Base-by-base conservation (phyloP, 2,113 vertebrate genomes). In the Cephalopholis sonnerati region DNA sequence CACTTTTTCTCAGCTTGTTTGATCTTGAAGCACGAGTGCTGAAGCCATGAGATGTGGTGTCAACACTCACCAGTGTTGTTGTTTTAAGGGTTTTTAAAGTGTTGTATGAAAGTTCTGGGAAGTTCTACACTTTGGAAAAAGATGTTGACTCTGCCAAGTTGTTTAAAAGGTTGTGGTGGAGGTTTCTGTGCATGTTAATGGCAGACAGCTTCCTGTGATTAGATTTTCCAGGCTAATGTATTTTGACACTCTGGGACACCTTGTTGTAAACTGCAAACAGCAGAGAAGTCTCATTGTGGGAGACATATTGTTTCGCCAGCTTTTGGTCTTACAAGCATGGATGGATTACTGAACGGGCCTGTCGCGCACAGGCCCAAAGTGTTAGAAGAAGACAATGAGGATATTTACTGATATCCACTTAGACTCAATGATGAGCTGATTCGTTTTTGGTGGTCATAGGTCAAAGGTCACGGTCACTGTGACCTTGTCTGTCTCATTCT, bases 181-280 rank as follows among this genome's bases (percentile, higher is more conserved):
- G 57, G 85, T 69, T 81, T 81, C 44, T 74, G 68, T n/a, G 18
- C 81, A 75, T 73, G 39, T 83, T 87, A 85, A 85, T 66, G 39
- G 48, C 53, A 63, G 44, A 81, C 58, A 54, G 58, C 22, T 90
- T 89, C 74, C 84, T 87, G 84, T 13, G 13, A 81, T 89, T 87
- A 25, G 7, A 81, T 91, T 89, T 92, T 90, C 87, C 85, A 86
- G 67, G 36, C 39, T 72, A 44, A 79, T 72, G 50, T 57, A 74
- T 64, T 80, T 83, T 81, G 24, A 77, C 39, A 13, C 65, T 71
- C 54, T 64, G 48, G 71, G 54, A 79, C 74, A 59, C 39, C 57
- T 32, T 0, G n/a, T 62, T 71, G 24, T 65, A 22, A 69, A 73
- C 48, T 61, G 20, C 13, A 16, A 77, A 58, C 24, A 7, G 36